phyloP scores from a whole-genome alignment of 2,797 vertebrate genomes.

The Leucoraja ocellata region DNA sequence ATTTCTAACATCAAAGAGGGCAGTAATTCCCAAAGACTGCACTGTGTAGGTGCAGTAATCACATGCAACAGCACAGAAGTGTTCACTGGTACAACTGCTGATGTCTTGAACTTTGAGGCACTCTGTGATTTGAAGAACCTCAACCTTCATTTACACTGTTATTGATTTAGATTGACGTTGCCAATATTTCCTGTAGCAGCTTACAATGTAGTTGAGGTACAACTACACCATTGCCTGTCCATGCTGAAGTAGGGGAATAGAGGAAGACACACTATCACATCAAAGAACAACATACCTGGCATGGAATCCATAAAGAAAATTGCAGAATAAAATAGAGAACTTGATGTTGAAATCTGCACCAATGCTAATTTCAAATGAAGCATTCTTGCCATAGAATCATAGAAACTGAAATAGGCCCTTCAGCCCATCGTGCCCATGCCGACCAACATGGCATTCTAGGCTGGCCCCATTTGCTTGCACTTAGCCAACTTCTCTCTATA shows the following conservation, averaged over 20 bases:
- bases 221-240: not conserved
- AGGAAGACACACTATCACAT: not conserved
- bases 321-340: not conserved
- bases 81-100: not conserved
- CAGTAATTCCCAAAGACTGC: not conserved
- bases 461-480: no score
- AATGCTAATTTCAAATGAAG: not conserved
- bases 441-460: no score
- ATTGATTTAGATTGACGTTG: not conserved
- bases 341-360: not conserved
- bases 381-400: not conserved
- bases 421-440: no score
- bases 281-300: not conserved
- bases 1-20: not conserved
- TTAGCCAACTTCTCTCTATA: no score
- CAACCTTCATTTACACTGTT: not conserved
- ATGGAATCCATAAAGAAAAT: not conserved
- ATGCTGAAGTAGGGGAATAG: not conserved
- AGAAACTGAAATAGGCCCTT: no score
- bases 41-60: not conserved
- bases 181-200: not conserved
- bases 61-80: not conserved
- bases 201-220: not conserved
- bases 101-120: not conserved
- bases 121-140: no score